phyloP scores from a whole-genome alignment of 2,888 invertebrate species.

The Caenorhabditis virilis region DNA sequence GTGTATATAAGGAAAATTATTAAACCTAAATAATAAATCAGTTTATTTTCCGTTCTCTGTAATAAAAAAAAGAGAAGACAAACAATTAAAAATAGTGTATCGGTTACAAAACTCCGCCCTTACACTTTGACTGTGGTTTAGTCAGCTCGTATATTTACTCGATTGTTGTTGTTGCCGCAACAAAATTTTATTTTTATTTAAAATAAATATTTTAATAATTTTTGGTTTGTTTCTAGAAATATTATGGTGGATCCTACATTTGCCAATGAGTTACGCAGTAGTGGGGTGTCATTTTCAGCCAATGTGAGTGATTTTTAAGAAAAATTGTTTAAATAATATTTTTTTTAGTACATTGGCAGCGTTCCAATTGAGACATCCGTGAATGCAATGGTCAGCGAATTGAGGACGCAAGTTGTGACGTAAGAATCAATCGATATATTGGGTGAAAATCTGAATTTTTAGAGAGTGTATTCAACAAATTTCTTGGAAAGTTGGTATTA shows the following conservation, averaged over 20 bases:
- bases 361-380: conserved; percentile 34
- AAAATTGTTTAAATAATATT: neutral
- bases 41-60: neutral
- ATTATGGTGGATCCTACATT: conserved; percentile 7
- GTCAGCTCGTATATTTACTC: too few relatives aligned
- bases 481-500: conserved; percentile 6
- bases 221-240: neutral
- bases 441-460: conserved; percentile 1
- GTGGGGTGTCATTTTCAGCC: conserved; percentile 12
- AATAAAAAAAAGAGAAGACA: neutral
- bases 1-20: conserved; percentile 16
- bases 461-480: conserved; percentile 31
- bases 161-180: neutral
- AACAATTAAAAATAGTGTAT: neutral
- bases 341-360: conserved; percentile 40
- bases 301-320: conserved; percentile 12
- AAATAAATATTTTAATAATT: neutral
- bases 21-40: neutral
- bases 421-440: conserved; percentile 6
- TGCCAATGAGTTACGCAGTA: conserved; percentile 12
- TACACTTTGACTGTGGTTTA: too few relatives aligned
- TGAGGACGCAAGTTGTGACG: conserved; percentile 24
- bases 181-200: neutral
- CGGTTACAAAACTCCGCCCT: too few relatives aligned
- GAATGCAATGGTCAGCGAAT: conserved; percentile 24